phyloP scores from a whole-genome alignment of 2,888 invertebrate species.

The Desoria tigrina region DNA sequence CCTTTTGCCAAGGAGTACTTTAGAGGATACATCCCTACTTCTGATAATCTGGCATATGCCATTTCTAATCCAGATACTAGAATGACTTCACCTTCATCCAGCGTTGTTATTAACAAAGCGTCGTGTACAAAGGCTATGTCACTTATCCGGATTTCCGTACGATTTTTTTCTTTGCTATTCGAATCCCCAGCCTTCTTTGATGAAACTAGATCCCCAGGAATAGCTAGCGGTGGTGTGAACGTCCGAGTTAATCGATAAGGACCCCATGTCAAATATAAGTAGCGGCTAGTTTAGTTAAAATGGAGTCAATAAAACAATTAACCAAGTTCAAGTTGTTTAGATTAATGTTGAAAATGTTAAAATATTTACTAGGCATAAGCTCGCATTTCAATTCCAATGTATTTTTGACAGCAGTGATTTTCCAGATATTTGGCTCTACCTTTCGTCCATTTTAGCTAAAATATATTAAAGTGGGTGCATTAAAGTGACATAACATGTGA shows the following conservation, averaged over 20 bases:
- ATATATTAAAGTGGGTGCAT: slow-evolving; percentile 15
- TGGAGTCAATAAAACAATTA: too few species aligned
- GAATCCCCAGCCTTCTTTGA: slow-evolving; percentile 1
- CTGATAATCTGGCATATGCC: slow-evolving; percentile 28
- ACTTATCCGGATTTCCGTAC: slow-evolving; percentile 24
- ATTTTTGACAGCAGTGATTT: slow-evolving; percentile 39
- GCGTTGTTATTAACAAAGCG: slow-evolving; percentile 32
- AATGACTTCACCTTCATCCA: slow-evolving; percentile 26
- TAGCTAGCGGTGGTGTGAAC: slow-evolving; percentile 39
- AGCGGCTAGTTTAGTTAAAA: slow-evolving; percentile 34
- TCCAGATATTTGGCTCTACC: slow-evolving; percentile 38
- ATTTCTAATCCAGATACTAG: slow-evolving; percentile 41
- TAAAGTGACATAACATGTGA: too few species aligned
- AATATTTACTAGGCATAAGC: slow-evolving; percentile 49
- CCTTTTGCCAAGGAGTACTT: slow-evolving; percentile 31
- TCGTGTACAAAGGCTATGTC: slow-evolving; percentile 47
- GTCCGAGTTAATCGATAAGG: slow-evolving; percentile 36
- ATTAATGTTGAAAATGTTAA: too few species aligned
- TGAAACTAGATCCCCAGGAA: slow-evolving; percentile 25
- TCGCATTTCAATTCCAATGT: slow-evolving; percentile 43
- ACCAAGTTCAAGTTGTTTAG: too few species aligned
- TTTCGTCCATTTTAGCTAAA: slow-evolving; percentile 45
- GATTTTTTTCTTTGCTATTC: background rate
- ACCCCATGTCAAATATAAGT: slow-evolving; percentile 49
- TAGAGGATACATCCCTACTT: slow-evolving; percentile 9